Base-by-base conservation (phyloP, 2,113 vertebrate genomes). In the Brachyhypopomus occidentalis region DNA sequence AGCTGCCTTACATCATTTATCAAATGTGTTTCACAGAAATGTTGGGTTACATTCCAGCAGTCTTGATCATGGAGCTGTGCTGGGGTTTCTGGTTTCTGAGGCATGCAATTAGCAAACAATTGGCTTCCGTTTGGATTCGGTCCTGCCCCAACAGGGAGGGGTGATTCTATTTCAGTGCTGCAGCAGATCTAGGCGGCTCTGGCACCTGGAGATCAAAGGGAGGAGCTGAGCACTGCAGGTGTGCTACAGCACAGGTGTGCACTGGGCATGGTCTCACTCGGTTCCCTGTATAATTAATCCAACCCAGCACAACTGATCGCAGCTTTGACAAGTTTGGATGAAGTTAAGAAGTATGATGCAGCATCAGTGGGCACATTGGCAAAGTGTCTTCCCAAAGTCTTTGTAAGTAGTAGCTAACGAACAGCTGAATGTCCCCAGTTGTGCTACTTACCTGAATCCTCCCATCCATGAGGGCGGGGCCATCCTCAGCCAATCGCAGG, bases 401-500 rank as follows among this genome's bases (percentile, higher is more conserved):
- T 25, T 64, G 3, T 48, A n/a, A 64, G 17, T 19, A 1, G 9
- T 52, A 52, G 45, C 45, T 52, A 11, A 9, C 45, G 1, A 52
- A 52, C 45, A 52, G 45, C 41, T 41, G 16, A 8, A 1, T 36
- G 41, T 19, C 20, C 19, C 74, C 6, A 62, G 64, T 0, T 58
- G 30, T 22, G 30, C 30, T 55, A 95, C 96, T 94, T 86, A 98
- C 97, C 0, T 97, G 96, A 73, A 99, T 96, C 81, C 97, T 89
- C 25, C 97, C 96, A 0, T 99, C 97, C 56, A 93, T 96, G 27
- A 97, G 92, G 4, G 97, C 97, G 0, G 97, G 95, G 1, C 97
- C 97, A 0, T 98, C 97, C 84, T 98, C 97, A 0, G 97, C 97
- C 5, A 99, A 93, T 0, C 97, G 93, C 16, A 99, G 95, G 88